phyloP scores from a whole-genome alignment of 2,888 invertebrate genomes.

The Encarsia formosa region DNA sequence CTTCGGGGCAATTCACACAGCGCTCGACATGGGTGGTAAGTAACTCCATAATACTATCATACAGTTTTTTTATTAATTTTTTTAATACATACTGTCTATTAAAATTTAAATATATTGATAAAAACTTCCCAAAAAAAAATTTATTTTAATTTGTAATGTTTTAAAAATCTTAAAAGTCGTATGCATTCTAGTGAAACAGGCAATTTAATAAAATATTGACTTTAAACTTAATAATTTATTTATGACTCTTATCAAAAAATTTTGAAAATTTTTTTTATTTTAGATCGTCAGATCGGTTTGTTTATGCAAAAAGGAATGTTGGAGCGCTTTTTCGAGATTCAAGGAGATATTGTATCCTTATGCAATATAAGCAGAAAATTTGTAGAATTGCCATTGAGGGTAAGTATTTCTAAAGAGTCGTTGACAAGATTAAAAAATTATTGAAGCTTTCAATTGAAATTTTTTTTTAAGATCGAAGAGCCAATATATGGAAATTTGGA shows the following conservation, averaged over 20 bases:
- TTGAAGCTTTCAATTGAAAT: not conserved
- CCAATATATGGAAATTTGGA: constrained; percentile 68
- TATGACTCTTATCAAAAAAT: no score
- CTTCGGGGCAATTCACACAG: constrained; percentile 61
- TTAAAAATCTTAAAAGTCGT: no score
- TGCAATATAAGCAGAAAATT: constrained; percentile 61
- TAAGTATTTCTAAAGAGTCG: constrained; percentile 31
- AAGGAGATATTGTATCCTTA: constrained; percentile 59
- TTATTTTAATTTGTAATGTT: no score
- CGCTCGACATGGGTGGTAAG: constrained; percentile 70
- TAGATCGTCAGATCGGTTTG: constrained; percentile 81
- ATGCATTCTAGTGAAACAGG: no score
- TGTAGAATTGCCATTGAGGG: constrained; percentile 59
- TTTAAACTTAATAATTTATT: no score
- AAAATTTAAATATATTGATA: no score
- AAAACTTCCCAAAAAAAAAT: no score
- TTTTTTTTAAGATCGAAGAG: constrained; percentile 56
- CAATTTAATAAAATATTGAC: no score
- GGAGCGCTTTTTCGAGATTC: constrained; percentile 66
- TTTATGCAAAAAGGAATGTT: constrained; percentile 67
- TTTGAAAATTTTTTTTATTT: constrained; percentile 26
- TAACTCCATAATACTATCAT: no score
- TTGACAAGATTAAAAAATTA: not conserved
- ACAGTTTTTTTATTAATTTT: not conserved
- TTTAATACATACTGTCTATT: not conserved